Percentiles rank a stretch among this genome's conserved stretches.
These are phyloP conservation scores for Semotilus atromaculatus DNA, from an alignment of 2,797 vertebrate genomes.

Conservation along the genomic window DNA sequence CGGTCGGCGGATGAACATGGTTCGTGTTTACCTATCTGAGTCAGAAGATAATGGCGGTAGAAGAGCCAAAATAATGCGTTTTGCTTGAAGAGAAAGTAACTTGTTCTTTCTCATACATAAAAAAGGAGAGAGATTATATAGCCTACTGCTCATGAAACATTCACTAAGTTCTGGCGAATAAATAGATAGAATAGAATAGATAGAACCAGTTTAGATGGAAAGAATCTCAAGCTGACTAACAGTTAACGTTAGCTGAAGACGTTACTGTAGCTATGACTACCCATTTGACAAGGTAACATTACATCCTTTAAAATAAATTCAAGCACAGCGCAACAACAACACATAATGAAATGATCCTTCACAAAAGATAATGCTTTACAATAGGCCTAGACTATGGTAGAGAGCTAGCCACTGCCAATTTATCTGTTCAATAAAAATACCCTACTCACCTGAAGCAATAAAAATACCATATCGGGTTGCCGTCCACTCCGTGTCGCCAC, in stretches of 20 bases:
- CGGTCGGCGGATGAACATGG: not conserved
- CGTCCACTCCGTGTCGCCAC: not conserved
- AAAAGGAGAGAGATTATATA: not conserved
- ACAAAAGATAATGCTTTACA: not conserved
- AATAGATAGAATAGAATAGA: too few species aligned
- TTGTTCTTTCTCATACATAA: not conserved
- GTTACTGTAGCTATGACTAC: not conserved
- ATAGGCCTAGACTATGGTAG: not conserved
- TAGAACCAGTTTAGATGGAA: not conserved
- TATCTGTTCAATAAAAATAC: not conserved
- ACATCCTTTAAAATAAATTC: not conserved
- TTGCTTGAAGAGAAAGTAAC: not conserved
- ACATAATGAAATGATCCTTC: not conserved
- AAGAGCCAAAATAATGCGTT: not conserved
- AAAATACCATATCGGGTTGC: not conserved
- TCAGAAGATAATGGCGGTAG: not conserved
- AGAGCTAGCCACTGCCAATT: not conserved
- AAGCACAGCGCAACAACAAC: not conserved
- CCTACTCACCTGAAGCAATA: not conserved
- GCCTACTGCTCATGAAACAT: not conserved
- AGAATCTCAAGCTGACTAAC: not conserved
- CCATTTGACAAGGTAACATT: not conserved
- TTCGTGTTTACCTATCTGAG: not conserved
- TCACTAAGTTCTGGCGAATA: not conserved
- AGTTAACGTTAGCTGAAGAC: not conserved